These are phyloP conservation scores for Andrena bicolor DNA, from an alignment of 2,888 invertebrate genomes.

Conservation along the genomic window DNA sequence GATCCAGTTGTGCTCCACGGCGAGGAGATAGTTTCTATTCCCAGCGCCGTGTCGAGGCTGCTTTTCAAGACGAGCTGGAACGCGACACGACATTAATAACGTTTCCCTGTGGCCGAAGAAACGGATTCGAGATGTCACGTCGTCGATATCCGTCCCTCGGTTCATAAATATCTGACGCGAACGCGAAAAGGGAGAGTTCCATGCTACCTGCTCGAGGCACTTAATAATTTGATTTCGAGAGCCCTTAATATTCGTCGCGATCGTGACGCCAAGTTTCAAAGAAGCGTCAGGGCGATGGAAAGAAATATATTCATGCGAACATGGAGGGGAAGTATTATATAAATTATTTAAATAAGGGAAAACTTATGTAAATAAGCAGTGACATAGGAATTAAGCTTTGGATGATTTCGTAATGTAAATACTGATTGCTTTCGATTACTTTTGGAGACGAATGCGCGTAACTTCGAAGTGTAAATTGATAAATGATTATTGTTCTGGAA, in stretches of 20 bases:
- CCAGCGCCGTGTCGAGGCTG: constrained; percentile 3
- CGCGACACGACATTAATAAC: constrained; percentile 49
- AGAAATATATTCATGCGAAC: neutral
- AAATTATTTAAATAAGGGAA: neutral
- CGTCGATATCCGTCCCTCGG: constrained; percentile 50
- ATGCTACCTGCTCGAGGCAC: too few species aligned
- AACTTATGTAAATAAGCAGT: neutral
- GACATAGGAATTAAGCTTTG: too few species aligned
- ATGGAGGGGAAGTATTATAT: too few species aligned
- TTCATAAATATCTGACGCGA: constrained; percentile 35
- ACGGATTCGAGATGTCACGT: constrained; percentile 42
- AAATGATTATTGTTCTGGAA: too few species aligned
- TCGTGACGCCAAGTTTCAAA: neutral
- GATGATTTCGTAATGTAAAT: too few species aligned
- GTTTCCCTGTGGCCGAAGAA: constrained; percentile 38
- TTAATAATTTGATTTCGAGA: constrained; percentile 9
- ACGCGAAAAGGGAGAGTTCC: neutral
- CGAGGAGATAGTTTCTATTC: constrained; percentile 33
- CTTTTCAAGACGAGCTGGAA: constrained; percentile 14
- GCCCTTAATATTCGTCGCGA: constrained; percentile 11
- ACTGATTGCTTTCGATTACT: too few species aligned
- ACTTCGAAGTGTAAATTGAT: too few species aligned
- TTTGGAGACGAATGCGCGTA: too few species aligned
- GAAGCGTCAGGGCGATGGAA: neutral
- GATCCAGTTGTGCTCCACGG: neutral